Evolutionary conservation across 2,888 invertebrate genomes (phyloP).

Genomic region (Spisula solida): DNA sequence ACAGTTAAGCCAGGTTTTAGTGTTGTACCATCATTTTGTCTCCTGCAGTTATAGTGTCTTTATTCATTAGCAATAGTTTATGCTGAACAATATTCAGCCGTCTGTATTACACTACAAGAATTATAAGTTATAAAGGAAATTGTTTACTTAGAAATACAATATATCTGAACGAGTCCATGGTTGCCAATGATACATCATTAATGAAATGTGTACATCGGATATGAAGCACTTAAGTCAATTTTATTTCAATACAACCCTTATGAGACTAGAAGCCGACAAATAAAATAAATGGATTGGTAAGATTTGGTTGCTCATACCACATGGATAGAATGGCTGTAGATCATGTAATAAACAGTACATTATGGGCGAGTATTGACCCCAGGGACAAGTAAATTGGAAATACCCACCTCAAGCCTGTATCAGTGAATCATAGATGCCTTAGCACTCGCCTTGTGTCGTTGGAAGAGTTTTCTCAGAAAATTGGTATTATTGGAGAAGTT

Average conservation of each 20-base stretch:
- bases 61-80: too few species aligned
- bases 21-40: too few species aligned
- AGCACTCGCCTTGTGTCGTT: not conserved
- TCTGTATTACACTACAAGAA: too few species aligned
- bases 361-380: conserved; percentile 36
- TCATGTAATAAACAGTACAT: conserved; percentile 52
- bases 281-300: conserved; percentile 46
- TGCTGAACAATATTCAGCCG: too few species aligned
- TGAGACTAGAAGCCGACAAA: conserved; percentile 16
- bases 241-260: conserved; percentile 23
- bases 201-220: conserved; percentile 25
- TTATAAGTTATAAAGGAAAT: too few species aligned
- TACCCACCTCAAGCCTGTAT: conserved; percentile 53
- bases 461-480: conserved; percentile 34
- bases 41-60: too few species aligned
- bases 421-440: conserved; percentile 48
- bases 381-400: conserved; percentile 47
- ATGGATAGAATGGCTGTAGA: conserved; percentile 52
- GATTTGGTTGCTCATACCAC: conserved; percentile 48
- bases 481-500: conserved; percentile 46
- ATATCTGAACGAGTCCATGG: not conserved
- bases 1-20: too few species aligned
- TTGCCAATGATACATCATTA: not conserved
- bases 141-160: not conserved
- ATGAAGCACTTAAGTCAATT: conserved; percentile 34